Evolutionary conservation across 2,888 invertebrate species (phyloP).

Genomic region (Protonemura montana): DNA sequence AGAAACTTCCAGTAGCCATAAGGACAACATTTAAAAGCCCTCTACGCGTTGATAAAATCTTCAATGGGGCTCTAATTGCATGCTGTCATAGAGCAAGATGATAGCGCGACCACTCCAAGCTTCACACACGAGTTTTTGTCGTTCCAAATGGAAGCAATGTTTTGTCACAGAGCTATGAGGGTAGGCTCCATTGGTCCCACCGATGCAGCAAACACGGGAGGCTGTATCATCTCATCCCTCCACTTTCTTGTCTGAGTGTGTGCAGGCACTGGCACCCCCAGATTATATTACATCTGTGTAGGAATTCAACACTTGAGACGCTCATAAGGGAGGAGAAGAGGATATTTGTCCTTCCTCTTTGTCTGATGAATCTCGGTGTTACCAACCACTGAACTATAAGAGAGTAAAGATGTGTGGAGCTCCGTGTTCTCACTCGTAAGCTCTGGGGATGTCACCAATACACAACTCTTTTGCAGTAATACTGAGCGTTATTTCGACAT

Average conservation of each 20-base stretch:
- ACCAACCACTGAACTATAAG: background rate
- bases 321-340: background rate
- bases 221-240: background rate
- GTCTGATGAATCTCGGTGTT: background rate
- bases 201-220: background rate
- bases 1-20: background rate
- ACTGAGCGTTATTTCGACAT: too few species aligned
- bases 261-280: background rate
- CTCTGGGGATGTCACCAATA: too few species aligned
- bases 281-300: conserved; percentile 1
- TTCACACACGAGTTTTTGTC: background rate
- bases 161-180: background rate
- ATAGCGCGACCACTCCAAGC: background rate
- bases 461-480: too few species aligned
- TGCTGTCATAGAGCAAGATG: background rate
- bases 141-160: background rate
- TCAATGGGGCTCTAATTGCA: conserved; percentile 7
- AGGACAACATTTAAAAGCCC: background rate
- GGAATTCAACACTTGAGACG: conserved; percentile 12
- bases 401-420: background rate
- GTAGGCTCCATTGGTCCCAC: background rate
- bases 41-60: background rate
- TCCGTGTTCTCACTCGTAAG: too few species aligned
- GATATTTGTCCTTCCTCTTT: background rate
- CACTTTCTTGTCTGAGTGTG: background rate